Evolutionary conservation across 2,888 invertebrate genomes (phyloP).

Genomic region (Lasioglossum calceatum): DNA sequence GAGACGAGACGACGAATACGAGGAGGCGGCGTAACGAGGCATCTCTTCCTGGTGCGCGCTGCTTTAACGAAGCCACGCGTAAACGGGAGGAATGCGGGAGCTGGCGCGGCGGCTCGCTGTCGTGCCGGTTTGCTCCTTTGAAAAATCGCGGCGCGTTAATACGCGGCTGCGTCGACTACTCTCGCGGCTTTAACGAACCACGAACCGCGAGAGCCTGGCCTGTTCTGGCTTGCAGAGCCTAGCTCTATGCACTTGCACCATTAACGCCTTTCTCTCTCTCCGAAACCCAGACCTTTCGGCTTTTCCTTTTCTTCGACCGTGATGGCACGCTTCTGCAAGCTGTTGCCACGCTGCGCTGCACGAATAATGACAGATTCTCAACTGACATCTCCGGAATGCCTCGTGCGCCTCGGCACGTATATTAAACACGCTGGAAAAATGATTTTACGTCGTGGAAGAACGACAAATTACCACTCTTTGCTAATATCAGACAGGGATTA

Average conservation of each 20-base stretch:
- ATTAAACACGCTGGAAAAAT: neutral
- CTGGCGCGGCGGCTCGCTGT: neutral
- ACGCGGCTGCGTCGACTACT: conserved; percentile 13
- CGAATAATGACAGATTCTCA: neutral
- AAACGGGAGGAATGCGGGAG: conserved; percentile 39
- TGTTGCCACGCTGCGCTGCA: neutral
- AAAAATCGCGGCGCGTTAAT: conserved; percentile 24
- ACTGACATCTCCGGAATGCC: neutral
- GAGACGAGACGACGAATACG: conserved; percentile 62
- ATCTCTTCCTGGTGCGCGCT: conserved; percentile 65
- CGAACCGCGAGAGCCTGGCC: neutral
- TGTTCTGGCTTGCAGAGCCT: neutral
- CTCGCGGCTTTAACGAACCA: conserved; percentile 1
- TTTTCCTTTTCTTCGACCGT: neutral
- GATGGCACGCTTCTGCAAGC: neutral
- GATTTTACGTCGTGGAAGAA: neutral
- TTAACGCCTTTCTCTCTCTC: neutral
- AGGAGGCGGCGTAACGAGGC: conserved; percentile 66
- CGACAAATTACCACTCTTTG: neutral
- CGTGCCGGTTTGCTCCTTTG: neutral
- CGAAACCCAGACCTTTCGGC: neutral
- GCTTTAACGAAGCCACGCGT: conserved; percentile 66
- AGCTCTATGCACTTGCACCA: neutral
- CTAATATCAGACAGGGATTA: neutral
- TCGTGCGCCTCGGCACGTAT: neutral